Percentiles rank a stretch among this genome's conserved stretches.
phyloP scores from a whole-genome alignment of 2,797 vertebrate species.

The Hipposideros larvatus region DNA sequence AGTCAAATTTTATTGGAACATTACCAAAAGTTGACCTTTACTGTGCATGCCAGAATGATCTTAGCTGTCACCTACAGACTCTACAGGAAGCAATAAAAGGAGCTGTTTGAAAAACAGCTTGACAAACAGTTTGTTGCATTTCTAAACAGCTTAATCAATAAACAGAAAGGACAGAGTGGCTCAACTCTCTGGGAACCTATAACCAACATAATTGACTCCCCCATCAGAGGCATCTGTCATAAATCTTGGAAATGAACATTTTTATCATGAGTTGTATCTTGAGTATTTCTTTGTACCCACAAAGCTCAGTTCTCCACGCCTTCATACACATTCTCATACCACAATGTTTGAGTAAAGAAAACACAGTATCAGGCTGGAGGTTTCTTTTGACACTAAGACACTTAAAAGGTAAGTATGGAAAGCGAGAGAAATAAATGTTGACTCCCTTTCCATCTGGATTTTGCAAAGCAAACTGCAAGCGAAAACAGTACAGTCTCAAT shows the following conservation, averaged over 20 bases:
- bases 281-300: constrained; percentile 28
- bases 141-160: constrained; percentile 2
- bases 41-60: background rate
- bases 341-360: constrained; percentile 46
- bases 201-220: background rate
- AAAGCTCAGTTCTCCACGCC: background rate
- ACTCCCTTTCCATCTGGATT: constrained; percentile 19
- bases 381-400: constrained; percentile 40
- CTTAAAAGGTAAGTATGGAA: background rate
- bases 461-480: constrained; percentile 38
- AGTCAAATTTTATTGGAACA: constrained; percentile 33
- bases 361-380: background rate
- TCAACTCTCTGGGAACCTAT: background rate
- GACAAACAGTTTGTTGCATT: constrained; percentile 10
- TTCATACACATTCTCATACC: background rate
- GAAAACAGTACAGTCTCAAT: background rate
- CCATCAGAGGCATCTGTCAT: background rate
- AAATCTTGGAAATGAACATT: background rate
- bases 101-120: background rate
- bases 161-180: background rate
- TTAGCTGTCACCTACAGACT: background rate
- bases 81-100: background rate
- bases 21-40: constrained; percentile 33
- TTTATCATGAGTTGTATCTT: constrained; percentile 24
- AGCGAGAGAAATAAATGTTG: background rate